Percentiles rank a stretch among this genome's conserved stretches.
Conservation (phyloP, 2,888 invertebrate species). For the Scelioninae gen. 2 region DNA sequence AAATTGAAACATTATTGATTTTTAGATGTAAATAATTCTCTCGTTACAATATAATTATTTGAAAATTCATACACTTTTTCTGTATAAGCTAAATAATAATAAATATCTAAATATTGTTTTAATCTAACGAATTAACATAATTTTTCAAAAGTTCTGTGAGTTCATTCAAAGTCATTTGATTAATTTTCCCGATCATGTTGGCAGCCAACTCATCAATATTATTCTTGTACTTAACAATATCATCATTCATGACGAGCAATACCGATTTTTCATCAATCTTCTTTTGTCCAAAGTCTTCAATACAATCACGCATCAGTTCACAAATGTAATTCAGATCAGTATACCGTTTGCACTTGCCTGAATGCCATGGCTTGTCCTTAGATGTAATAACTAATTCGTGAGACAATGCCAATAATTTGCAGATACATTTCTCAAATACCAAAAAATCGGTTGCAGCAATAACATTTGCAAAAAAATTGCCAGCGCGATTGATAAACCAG, state of each 20-base stretch:
- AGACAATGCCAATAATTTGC: neutral
- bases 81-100: neutral
- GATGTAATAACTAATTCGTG: constrained; percentile 8
- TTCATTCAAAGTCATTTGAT: constrained; percentile 7
- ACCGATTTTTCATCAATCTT: constrained; percentile 50
- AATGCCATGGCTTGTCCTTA: neutral
- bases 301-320: constrained; percentile 20
- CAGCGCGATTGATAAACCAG: constrained; percentile 58
- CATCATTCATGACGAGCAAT: constrained; percentile 56
- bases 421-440: constrained; percentile 15
- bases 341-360: constrained; percentile 11
- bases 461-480: constrained; percentile 23
- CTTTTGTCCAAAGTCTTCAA: constrained; percentile 42
- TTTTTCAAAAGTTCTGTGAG: constrained; percentile 21
- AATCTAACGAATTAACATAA: constrained; percentile 34
- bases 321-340: neutral
- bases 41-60: neutral
- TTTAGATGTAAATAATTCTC: neutral
- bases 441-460: neutral
- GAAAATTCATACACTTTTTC: too few relatives aligned
- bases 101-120: neutral
- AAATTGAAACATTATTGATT: neutral
- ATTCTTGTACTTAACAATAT: constrained; percentile 52
- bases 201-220: constrained; percentile 53
- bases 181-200: neutral